phyloP scores from a whole-genome alignment of 2,113 vertebrate genomes.

The Eudyptes chrysolophus region DNA sequence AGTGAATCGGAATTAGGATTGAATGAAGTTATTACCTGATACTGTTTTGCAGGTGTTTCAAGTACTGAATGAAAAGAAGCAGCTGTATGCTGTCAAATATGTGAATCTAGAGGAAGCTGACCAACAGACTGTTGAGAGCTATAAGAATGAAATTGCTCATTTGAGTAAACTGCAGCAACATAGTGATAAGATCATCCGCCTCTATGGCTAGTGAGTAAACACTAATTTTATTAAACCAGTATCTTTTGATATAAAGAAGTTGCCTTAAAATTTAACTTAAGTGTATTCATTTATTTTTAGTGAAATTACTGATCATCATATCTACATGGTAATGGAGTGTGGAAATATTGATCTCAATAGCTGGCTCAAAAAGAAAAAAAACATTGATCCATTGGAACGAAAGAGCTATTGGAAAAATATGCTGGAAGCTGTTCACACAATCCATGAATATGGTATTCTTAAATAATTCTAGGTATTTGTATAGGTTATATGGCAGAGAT shows the following conservation, averaged over 20 bases:
- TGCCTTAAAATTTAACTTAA: not conserved
- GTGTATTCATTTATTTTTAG: conserved; percentile 68
- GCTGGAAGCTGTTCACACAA: conserved; percentile 95
- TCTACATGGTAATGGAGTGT: conserved; percentile 98
- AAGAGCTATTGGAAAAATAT: conserved; percentile 99
- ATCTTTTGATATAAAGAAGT: not conserved
- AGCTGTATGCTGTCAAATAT: conserved; percentile 92
- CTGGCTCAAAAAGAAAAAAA: conserved; percentile 93
- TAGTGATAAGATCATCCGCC: conserved; percentile 95
- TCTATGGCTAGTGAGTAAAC: conserved; percentile 91
- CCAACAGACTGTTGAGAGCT: conserved; percentile 88
- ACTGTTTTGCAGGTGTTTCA: conserved; percentile 86
- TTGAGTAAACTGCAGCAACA: conserved; percentile 92
- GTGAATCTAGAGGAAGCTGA: conserved; percentile 94
- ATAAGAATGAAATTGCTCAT: conserved; percentile 96
- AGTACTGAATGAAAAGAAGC: conserved; percentile 91
- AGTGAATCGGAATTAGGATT: not conserved
- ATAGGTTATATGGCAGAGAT: not conserved
- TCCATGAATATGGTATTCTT: conserved; percentile 89
- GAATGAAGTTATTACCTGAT: not conserved
- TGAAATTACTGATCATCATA: conserved; percentile 89
- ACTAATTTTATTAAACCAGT: not conserved
- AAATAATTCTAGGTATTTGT: conserved; percentile 16
- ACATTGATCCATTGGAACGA: conserved; percentile 87
- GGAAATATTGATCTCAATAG: conserved; percentile 96